phyloP scores from a whole-genome alignment of 2,888 invertebrate genomes.

The Leptinotarsa rubiginosa region DNA sequence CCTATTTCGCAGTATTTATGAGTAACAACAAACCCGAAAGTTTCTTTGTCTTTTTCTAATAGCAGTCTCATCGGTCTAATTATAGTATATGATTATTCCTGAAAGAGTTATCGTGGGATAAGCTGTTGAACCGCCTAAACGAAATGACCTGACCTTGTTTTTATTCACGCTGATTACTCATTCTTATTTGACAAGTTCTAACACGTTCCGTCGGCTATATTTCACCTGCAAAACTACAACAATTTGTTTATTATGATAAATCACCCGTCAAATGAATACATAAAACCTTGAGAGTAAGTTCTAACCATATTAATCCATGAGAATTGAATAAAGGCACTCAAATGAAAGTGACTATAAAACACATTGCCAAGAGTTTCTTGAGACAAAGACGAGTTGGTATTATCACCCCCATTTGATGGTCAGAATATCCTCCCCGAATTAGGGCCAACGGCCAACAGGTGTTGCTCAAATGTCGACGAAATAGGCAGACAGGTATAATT shows the following conservation, averaged over 20 bases:
- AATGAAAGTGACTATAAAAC: neutral
- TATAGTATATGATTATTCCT: constrained; percentile 13
- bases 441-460: constrained; percentile 25
- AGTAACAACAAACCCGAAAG: neutral
- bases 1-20: too few species aligned
- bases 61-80: constrained; percentile 13
- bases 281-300: neutral
- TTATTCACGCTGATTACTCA: constrained; percentile 11
- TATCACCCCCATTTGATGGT: neutral
- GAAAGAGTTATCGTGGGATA: constrained; percentile 18
- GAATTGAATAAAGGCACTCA: neutral
- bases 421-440: neutral
- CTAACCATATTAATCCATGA: neutral
- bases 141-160: constrained; percentile 28
- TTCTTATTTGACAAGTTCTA: constrained; percentile 17
- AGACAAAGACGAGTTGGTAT: neutral
- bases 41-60: neutral
- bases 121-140: constrained; percentile 14
- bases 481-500: constrained; percentile 22
- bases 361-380: neutral
- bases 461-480: constrained; percentile 18
- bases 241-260: constrained; percentile 20
- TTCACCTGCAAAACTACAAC: constrained; percentile 17
- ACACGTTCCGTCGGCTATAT: constrained; percentile 19
- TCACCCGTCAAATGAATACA: neutral